Conservation (phyloP, 2,888 invertebrate genomes). For the Sarcophaga variegata region DNA sequence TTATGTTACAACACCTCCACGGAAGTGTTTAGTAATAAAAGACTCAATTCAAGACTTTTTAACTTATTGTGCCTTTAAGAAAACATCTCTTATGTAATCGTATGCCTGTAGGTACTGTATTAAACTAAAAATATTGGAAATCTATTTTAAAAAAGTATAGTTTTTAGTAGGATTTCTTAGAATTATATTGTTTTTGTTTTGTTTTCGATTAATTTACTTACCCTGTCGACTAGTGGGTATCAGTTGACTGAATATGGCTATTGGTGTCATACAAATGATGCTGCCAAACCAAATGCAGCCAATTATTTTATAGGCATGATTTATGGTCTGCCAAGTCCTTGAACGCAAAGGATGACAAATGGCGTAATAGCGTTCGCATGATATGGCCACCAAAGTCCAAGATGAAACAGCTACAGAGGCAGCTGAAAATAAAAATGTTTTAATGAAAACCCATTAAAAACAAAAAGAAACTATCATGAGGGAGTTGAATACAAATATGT, state of each 20-base stretch:
- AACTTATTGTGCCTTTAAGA: no score
- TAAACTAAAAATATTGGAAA: no score
- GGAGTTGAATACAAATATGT: neutral
- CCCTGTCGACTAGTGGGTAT: slow-evolving; percentile 83
- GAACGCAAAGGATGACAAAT: slow-evolving; percentile 90
- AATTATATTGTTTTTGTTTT: no score
- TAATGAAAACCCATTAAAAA: neutral
- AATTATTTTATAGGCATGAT: slow-evolving; percentile 88
- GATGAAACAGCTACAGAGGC: slow-evolving; percentile 89
- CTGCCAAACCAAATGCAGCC: slow-evolving; percentile 86
- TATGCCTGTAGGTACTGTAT: no score
- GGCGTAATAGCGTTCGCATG: slow-evolving; percentile 90
- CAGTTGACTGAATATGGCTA: slow-evolving; percentile 84
- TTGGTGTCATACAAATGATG: slow-evolving; percentile 86
- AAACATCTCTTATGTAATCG: no score
- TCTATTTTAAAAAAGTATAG: no score
- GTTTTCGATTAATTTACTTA: slow-evolving; percentile 69
- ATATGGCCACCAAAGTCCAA: slow-evolving; percentile 90
- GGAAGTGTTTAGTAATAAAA: no score
- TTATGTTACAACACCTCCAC: no score
- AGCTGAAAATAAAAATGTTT: slow-evolving; percentile 82
- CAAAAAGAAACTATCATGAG: neutral
- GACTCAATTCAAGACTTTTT: no score
- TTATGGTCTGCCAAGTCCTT: slow-evolving; percentile 88
- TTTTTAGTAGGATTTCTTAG: no score